Percentiles rank a stretch among this genome's conserved stretches.
Conservation (phyloP, 1,140 invertebrate species). For the Drosophila nigrodunni region DNA sequence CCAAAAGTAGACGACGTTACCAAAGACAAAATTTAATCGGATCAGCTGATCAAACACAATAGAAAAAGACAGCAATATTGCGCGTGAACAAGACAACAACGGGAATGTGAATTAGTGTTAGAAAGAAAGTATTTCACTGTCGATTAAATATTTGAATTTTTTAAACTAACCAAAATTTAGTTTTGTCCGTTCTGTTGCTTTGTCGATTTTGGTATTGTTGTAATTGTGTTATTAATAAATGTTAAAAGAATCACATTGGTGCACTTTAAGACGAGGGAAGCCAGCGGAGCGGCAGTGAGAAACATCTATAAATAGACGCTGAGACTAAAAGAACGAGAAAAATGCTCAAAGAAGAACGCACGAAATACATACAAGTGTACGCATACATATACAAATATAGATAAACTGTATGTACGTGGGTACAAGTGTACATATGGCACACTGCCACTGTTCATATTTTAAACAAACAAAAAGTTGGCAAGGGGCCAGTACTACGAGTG, state of each 20-base stretch:
- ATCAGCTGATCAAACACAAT: too few species aligned
- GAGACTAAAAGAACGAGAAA: conserved; percentile 33
- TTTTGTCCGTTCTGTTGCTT: neutral
- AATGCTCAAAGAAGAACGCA: conserved; percentile 49
- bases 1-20: too few species aligned
- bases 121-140: too few species aligned
- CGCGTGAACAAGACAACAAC: too few species aligned
- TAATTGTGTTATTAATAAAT: conserved; percentile 18
- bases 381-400: conserved; percentile 1
- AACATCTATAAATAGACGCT: conserved; percentile 63
- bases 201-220: conserved; percentile 1
- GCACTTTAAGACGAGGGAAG: conserved; percentile 34
- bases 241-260: conserved; percentile 55
- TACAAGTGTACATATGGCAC: neutral
- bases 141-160: too few species aligned
- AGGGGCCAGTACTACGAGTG: conserved; percentile 36
- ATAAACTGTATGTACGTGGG: conserved; percentile 3
- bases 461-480: conserved; percentile 71
- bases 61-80: too few species aligned
- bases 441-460: conserved; percentile 17
- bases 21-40: too few species aligned
- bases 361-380: conserved; percentile 27
- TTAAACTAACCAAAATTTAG: too few species aligned
- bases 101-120: too few species aligned
- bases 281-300: conserved; percentile 39